Percentiles rank a stretch among this genome's conserved stretches.
Evolutionary conservation across 2,113 vertebrate genomes (phyloP).

Genomic region (Phaetusa simplex): DNA sequence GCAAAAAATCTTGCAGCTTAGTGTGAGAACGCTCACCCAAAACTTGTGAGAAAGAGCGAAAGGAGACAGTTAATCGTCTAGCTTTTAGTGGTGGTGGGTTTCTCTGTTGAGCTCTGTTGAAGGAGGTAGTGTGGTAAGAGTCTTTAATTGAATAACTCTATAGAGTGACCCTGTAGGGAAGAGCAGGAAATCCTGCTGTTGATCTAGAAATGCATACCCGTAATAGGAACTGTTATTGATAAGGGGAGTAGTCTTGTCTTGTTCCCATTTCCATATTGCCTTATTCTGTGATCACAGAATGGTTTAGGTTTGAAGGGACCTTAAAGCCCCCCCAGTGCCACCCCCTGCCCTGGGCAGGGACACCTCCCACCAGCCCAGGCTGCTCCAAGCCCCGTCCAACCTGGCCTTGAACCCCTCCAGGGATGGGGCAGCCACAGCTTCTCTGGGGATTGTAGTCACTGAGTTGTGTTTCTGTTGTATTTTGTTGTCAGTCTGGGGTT

Average conservation of each 20-base stretch:
- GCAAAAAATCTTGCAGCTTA: accelerated
- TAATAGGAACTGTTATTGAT: background rate
- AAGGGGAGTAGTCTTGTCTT: background rate
- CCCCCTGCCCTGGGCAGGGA: background rate
- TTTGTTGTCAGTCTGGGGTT: background rate
- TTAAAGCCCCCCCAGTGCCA: accelerated
- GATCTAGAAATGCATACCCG: background rate
- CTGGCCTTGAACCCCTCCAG: background rate
- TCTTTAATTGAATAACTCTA: accelerated
- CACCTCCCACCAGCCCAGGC: accelerated
- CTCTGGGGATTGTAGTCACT: background rate
- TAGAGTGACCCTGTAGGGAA: background rate
- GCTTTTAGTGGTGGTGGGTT: too few species aligned
- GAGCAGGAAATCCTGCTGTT: background rate
- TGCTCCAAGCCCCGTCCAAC: background rate
- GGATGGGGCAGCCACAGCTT: background rate
- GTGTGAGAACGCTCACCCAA: background rate
- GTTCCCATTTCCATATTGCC: background rate
- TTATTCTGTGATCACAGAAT: background rate
- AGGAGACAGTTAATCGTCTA: background rate
- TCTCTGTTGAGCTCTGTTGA: background rate
- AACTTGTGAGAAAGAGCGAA: background rate
- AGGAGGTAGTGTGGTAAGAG: background rate
- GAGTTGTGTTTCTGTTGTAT: background rate
- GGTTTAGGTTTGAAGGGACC: background rate